Base-by-base conservation (phyloP, 2,888 invertebrate species). In the Polydrusus cervinus region DNA sequence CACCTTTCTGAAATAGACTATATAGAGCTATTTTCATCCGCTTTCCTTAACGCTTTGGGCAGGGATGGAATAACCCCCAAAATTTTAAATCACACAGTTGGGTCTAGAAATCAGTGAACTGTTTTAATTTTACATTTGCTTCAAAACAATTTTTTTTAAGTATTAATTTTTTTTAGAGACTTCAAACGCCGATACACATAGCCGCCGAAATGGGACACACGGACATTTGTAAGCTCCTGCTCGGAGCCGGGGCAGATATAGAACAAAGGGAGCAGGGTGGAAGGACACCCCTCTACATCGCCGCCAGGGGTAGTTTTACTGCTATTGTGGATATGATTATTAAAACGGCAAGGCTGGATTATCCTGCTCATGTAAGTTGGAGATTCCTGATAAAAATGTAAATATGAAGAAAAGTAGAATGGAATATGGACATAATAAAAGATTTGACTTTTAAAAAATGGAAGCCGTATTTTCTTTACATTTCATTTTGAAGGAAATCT, bases 281-380 rank as follows among this genome's bases (percentile, higher is more conserved):
- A 40, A 89, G 90, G 65, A 94, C 94, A 0, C 93, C 94, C 40
- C 89, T 94, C 81, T 91, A 94, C 78, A 90, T 94, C 34, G 95
- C 95, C 0, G 94, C 95, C 1, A 87, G 95, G 67, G 95, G 95
- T 13, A 94, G 94, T 83, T 94, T 94, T 87, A 94, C 94, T 0
- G 94, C 94, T 38, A 94, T 95, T 78, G 91, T 95, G 74, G 95
- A 94, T 83, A 92, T 95, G 89, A 92, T 95, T 73, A 94, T 95
- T 78, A 94, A 93, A 82, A 93, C 93, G 16, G 90, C 93, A 6
- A 89, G 93, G 81, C 85, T 93, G 78, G 93, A 93, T 81, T 91
- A 90, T 79, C 91, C 91, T 2, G 89, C 87, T 53, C 88, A 90
- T 85, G 92, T 92, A 85, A 86, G 87, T 73, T 3, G n/a, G 65